A percentile compares a stretch with the other conserved stretches of the same genome.
Evolutionary conservation across 2,888 invertebrate genomes (phyloP).

Genomic region (Polydrusus pterygomalis): DNA sequence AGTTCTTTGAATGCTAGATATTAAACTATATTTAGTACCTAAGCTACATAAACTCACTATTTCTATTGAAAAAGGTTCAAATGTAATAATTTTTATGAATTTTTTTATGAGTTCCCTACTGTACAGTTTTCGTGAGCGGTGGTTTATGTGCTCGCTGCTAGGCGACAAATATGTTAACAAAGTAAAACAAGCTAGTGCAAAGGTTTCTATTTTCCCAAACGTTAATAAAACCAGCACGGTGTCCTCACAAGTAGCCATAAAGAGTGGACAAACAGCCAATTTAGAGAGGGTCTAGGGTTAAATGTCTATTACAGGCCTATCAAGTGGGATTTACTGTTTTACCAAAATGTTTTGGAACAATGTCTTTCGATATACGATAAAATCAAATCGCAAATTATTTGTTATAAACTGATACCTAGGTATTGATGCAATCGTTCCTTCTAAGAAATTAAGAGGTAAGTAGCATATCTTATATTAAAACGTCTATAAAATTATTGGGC

Average conservation of each 20-base stretch:
- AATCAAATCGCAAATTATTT: conserved; percentile 10
- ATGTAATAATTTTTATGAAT: no score
- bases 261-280: conserved; percentile 26
- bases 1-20: no score
- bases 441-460: no score
- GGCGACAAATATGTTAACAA: conserved; percentile 6
- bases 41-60: no score
- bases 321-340: conserved; percentile 23
- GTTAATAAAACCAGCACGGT: conserved; percentile 19
- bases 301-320: conserved; percentile 26
- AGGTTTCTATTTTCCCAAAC: conserved; percentile 6
- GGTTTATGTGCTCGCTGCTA: background rate
- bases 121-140: background rate
- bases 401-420: no score
- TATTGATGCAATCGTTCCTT: no score
- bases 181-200: conserved; percentile 3
- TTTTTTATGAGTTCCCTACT: no score
- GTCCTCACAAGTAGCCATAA: conserved; percentile 20
- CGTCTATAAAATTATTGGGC: no score
- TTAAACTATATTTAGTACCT: no score
- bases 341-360: conserved; percentile 21
- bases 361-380: conserved; percentile 13
- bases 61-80: no score
- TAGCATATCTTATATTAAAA: no score
- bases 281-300: conserved; percentile 22